These are phyloP conservation scores for Psilopogon haemacephalus DNA, from an alignment of 2,113 vertebrate species.

Conservation along the genomic window DNA sequence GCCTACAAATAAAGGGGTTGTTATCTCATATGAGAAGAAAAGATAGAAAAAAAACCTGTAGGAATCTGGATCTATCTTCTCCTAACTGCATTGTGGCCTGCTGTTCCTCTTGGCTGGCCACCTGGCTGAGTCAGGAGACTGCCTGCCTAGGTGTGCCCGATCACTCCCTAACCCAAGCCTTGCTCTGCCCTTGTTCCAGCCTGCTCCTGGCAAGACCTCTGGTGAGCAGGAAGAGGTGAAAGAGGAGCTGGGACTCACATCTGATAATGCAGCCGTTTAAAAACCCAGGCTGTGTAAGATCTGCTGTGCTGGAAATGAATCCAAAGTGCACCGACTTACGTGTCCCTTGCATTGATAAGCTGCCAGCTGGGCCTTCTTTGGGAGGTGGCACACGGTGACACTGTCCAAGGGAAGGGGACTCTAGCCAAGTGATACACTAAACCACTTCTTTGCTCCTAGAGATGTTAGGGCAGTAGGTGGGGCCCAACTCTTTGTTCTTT, in stretches of 20 bases:
- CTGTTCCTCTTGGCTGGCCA: not conserved
- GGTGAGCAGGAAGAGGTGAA: not conserved
- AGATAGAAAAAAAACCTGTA: not conserved
- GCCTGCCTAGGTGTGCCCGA: not conserved
- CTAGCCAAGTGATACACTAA: not conserved
- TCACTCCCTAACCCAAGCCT: not conserved
- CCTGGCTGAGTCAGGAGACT: not conserved
- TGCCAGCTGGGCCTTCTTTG: not conserved
- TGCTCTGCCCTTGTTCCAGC: not conserved
- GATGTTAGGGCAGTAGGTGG: not conserved
- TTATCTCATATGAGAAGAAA: not conserved
- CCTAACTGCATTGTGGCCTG: not conserved
- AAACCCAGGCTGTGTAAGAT: not conserved
- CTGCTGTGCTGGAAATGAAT: not conserved
- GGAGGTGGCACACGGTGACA: not conserved
- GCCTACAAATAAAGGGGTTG: not conserved
- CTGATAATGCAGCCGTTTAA: not conserved
- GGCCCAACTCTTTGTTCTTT: not conserved
- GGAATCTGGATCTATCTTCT: not conserved
- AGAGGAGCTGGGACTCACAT: not conserved
- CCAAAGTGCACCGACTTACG: not conserved
- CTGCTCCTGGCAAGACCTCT: not conserved
- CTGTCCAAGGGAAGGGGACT: not conserved
- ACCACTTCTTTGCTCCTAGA: not conserved
- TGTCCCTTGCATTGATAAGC: not conserved